Percentiles rank a stretch among this genome's conserved stretches.
These are phyloP conservation scores for Lagopus leucura DNA, from an alignment of 2,113 vertebrate genomes.

Conservation along the genomic window DNA sequence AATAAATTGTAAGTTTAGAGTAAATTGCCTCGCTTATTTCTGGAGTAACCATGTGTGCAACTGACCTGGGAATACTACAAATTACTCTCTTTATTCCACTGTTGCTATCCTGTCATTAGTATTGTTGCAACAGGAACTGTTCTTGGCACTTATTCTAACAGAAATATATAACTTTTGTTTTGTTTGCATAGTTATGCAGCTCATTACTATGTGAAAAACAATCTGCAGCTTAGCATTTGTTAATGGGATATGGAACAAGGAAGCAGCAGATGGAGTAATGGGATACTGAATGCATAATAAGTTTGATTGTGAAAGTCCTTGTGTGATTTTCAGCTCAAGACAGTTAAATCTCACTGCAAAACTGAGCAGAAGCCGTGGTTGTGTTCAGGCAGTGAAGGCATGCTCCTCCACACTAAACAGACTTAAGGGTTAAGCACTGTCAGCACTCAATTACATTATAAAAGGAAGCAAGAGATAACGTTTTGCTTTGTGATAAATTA, in stretches of 20 bases:
- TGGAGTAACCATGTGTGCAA: constrained; percentile 33
- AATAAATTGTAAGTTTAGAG: constrained; percentile 37
- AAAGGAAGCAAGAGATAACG: neutral
- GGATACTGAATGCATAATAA: constrained; percentile 46
- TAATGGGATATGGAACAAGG: constrained; percentile 54
- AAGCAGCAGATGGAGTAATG: constrained; percentile 65
- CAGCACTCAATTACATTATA: neutral
- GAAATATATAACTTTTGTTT: constrained; percentile 59
- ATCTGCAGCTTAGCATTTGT: constrained; percentile 63
- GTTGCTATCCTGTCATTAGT: constrained; percentile 44
- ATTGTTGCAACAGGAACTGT: constrained; percentile 52
- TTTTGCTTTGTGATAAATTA: neutral
- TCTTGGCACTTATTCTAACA: constrained; percentile 52
- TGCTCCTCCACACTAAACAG: neutral
- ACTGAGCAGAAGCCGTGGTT: neutral
- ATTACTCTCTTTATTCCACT: constrained; percentile 55
- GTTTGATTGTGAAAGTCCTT: constrained; percentile 48
- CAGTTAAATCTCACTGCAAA: constrained; percentile 11
- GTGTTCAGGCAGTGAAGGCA: neutral
- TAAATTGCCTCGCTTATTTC: constrained; percentile 52
- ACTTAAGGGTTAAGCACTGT: neutral
- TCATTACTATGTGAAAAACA: constrained; percentile 69
- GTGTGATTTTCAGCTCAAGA: constrained; percentile 27
- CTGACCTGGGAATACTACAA: constrained; percentile 50
- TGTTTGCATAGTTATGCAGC: constrained; percentile 60